phyloP scores from a whole-genome alignment of 2,797 vertebrate species.

The Eulemur mongoz region DNA sequence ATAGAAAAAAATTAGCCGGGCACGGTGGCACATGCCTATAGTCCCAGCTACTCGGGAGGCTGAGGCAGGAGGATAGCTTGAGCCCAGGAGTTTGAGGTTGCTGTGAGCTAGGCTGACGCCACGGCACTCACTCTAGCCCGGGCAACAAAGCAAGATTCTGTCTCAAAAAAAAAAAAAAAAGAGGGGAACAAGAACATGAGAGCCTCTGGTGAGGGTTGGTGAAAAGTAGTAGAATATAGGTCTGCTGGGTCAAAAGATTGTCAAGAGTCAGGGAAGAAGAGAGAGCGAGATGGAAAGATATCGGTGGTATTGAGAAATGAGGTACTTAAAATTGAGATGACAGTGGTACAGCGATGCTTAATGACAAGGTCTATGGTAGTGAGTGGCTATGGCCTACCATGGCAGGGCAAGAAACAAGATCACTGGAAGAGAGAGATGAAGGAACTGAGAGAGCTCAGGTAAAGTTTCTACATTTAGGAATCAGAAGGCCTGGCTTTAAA shows the following conservation, averaged over 20 bases:
- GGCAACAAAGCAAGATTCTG: too few relatives aligned
- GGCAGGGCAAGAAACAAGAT: background rate
- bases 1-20: too few relatives aligned
- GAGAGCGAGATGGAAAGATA: background rate
- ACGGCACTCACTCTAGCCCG: too few relatives aligned
- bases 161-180: background rate
- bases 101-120: too few relatives aligned
- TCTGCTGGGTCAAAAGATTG: background rate
- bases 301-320: background rate
- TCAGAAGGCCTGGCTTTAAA: constrained; percentile 20
- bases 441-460: background rate
- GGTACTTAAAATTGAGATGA: background rate
- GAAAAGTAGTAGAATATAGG: background rate
- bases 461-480: constrained; percentile 11
- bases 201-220: background rate
- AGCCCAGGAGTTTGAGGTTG: too few relatives aligned
- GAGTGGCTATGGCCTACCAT: background rate
- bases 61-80: too few relatives aligned
- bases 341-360: background rate
- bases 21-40: too few relatives aligned
- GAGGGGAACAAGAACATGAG: background rate
- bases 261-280: background rate
- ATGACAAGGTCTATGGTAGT: background rate
- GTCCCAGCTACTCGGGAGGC: too few relatives aligned
- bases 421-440: background rate